phyloP scores from a whole-genome alignment of 2,888 invertebrate species.

The Caenorhabditis wallacei region DNA sequence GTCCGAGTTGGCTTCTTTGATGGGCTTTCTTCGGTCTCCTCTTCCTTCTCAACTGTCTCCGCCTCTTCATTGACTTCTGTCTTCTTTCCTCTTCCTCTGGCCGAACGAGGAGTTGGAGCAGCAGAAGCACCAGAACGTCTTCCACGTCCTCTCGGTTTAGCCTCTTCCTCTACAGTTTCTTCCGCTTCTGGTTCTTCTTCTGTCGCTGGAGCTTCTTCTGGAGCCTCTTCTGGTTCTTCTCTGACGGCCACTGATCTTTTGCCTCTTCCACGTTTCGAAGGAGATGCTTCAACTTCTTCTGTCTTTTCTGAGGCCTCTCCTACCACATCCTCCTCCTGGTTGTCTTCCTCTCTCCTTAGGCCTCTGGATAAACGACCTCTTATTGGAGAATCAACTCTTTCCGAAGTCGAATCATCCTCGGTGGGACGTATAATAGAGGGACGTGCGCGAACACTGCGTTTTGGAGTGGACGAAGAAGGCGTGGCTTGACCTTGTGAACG shows the following conservation, averaged over 20 bases:
- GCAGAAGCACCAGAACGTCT: slow-evolving; percentile 22
- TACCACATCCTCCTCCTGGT: too few species aligned
- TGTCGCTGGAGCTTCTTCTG: slow-evolving; percentile 10
- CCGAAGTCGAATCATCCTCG: neutral
- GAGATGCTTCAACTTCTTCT: neutral
- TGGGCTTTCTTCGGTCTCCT: slow-evolving; percentile 21
- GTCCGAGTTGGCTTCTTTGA: slow-evolving; percentile 18
- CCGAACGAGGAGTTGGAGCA: slow-evolving; percentile 20
- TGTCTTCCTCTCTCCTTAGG: too few species aligned
- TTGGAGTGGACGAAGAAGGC: slow-evolving; percentile 6
- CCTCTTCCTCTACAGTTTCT: neutral
- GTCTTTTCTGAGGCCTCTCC: too few species aligned
- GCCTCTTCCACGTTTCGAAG: neutral
- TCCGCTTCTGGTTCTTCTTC: slow-evolving; percentile 1
- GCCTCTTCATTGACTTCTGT: slow-evolving; percentile 26
- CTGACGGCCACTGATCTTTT: neutral
- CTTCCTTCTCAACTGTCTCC: neutral
- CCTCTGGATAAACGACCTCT: neutral
- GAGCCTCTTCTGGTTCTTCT: slow-evolving; percentile 44
- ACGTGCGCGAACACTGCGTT: slow-evolving; percentile 8
- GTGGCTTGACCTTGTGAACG: neutral
- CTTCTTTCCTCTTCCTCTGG: slow-evolving; percentile 39
- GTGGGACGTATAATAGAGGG: neutral
- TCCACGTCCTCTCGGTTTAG: slow-evolving; percentile 18
- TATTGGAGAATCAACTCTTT: neutral